Base-by-base conservation (phyloP, 30 jellyfish, hydroid and myxozoan species). In the Catostylus mosaicus region DNA sequence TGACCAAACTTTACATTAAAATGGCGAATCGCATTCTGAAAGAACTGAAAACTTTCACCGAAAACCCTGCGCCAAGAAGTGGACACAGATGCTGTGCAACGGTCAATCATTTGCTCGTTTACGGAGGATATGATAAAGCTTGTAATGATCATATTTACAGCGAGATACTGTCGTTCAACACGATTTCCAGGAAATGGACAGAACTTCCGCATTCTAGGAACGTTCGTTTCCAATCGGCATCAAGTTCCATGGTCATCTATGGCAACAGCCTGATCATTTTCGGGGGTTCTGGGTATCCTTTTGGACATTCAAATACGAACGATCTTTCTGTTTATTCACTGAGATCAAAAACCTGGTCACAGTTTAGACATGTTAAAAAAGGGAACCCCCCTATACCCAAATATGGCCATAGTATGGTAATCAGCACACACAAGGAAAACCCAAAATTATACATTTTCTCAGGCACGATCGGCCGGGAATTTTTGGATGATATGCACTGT, bases 211-310 rank as follows among this genome's bases (percentile, higher is more conserved):
- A 67, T 57, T 67, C 90, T 3, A 61, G 87, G 9, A 71, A 66
- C 40, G 72, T 73, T 4, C 69, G 93, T 6, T 68, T 59, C 1
- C 78, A 74, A 30, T 73, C 89, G 1, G 94, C 98, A 14, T 91
- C 98, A 23, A 47, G 89, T 32, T 67, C 98, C 34, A 78, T 91
- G 91, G 62, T 80, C 30, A 45, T 91, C 19, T 43, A 38, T 31
- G 71, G 67, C 7, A 78, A 67, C 75, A 79, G 66, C n/a, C 32
- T 91, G 35, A n/a, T 84, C 0, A 57, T 85, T 23, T 91, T 84
- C 73, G 98, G 98, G 23, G 98, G 98, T 3, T 54, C 96, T 34
- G 98, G 96, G 43, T 77, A 16, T 30, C 98, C 98, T 2, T 91
- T 91, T 54, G 98, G 96, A 3, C 64, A 27, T 22, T 22, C 86